These are phyloP conservation scores for Thymallus thymallus DNA, from an alignment of 2,113 vertebrate genomes.

Conservation along the genomic window DNA sequence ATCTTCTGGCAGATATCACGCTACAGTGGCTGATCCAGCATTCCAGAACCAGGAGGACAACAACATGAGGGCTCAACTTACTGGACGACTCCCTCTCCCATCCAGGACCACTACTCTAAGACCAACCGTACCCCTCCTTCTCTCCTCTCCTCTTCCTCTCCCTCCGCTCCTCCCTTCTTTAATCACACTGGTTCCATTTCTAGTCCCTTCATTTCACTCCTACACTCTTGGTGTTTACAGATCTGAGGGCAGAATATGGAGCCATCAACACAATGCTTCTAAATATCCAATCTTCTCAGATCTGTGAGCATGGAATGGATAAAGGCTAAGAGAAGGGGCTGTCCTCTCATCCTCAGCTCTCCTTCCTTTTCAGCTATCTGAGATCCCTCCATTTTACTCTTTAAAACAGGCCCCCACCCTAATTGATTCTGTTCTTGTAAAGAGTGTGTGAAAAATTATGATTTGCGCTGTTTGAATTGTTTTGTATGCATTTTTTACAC, in stretches of 20 bases:
- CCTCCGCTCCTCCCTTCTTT: background rate
- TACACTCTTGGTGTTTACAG: background rate
- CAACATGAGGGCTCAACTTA: constrained; percentile 63
- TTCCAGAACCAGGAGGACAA: constrained; percentile 82
- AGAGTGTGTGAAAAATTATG: constrained; percentile 48
- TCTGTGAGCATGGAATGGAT: background rate
- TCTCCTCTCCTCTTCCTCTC: background rate
- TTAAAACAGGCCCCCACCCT: background rate
- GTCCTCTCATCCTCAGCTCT: background rate
- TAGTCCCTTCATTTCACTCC: background rate
- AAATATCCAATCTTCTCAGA: background rate
- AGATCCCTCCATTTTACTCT: background rate
- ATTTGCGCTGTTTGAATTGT: constrained; percentile 53
- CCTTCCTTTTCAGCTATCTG: background rate
- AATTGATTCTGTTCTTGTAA: constrained; percentile 40
- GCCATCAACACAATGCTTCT: background rate
- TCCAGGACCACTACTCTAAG: background rate
- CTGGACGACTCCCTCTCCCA: background rate
- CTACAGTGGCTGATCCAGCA: constrained; percentile 95
- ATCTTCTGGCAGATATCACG: constrained; percentile 81
- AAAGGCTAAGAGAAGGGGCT: background rate
- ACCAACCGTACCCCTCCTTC: background rate
- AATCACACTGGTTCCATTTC: background rate
- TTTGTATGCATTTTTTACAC: constrained; percentile 30
- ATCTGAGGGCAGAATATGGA: background rate